These are phyloP conservation scores for Syncerus caffer DNA, from an alignment of 2,797 vertebrate species.

Conservation along the genomic window DNA sequence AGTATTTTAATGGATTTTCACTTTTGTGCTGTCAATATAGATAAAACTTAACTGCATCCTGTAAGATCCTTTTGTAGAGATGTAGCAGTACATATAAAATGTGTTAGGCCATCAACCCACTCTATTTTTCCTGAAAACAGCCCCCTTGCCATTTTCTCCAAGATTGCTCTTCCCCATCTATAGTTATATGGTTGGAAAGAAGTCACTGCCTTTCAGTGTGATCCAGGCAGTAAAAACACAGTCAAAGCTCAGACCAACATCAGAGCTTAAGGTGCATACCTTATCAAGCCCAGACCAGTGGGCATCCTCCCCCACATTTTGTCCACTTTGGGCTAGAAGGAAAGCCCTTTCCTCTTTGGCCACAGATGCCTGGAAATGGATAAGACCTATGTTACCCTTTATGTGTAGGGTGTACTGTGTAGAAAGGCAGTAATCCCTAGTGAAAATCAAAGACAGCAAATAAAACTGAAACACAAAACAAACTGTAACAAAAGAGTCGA, in stretches of 20 bases:
- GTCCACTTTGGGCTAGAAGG: neutral
- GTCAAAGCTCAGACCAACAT: neutral
- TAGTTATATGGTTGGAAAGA: neutral
- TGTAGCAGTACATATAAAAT: neutral
- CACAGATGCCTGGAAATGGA: neutral
- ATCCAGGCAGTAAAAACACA: neutral
- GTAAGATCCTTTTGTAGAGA: neutral
- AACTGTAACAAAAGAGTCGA: neutral
- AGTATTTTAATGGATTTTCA: constrained; percentile 7
- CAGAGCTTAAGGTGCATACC: neutral
- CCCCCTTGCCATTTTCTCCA: neutral
- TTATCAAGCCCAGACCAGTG: neutral
- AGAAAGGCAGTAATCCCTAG: neutral
- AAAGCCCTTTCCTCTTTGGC: neutral
- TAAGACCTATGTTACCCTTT: neutral
- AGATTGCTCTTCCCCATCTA: neutral
- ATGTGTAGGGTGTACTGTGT: neutral
- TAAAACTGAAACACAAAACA: neutral
- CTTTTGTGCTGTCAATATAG: neutral
- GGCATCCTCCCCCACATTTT: neutral
- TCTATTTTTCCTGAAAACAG: neutral
- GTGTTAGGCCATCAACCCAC: neutral
- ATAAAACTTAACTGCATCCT: constrained; percentile 9
- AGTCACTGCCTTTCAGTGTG: neutral
- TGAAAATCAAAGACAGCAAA: neutral